Evolutionary conservation across 1,140 invertebrate species (phyloP).

Genomic region (Lepidurus apus): DNA sequence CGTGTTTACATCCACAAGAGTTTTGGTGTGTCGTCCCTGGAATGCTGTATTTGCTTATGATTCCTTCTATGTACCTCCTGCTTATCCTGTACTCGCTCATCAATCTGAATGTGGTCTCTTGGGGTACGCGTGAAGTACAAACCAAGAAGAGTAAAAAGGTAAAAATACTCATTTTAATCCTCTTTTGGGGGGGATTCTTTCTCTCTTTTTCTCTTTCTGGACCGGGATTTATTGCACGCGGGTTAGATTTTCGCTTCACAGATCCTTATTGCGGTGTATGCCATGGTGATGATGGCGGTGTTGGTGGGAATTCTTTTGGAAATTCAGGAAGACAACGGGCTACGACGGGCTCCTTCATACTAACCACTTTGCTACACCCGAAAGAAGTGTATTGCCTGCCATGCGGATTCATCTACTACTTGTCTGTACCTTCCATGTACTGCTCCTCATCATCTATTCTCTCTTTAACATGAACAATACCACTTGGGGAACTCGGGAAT

Average conservation of each 20-base stretch:
- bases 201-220: not conserved
- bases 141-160: slow-evolving; percentile 95
- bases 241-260: slow-evolving; percentile 59
- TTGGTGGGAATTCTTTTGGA: slow-evolving; percentile 78
- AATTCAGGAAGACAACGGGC: slow-evolving; percentile 71
- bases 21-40: slow-evolving; percentile 95
- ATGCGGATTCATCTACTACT: slow-evolving; percentile 76
- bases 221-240: not conserved
- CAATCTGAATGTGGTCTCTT: slow-evolving; percentile 95
- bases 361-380: slow-evolving; percentile 76
- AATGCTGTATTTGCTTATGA: slow-evolving; percentile 89
- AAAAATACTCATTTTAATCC: slow-evolving; percentile 37
- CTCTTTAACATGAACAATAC: slow-evolving; percentile 86
- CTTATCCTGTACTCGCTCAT: slow-evolving; percentile 96
- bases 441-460: slow-evolving; percentile 84
- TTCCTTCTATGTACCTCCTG: slow-evolving; percentile 96
- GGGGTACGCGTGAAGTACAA: slow-evolving; percentile 95
- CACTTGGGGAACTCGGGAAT: slow-evolving; percentile 84
- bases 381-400: slow-evolving; percentile 72
- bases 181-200: not conserved
- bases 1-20: slow-evolving; percentile 95
- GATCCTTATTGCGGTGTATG: slow-evolving; percentile 70
- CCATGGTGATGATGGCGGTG: slow-evolving; percentile 87
- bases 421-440: slow-evolving; percentile 91
- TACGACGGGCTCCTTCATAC: slow-evolving; percentile 56